Evolutionary conservation across 2,113 vertebrate species (phyloP).

Genomic region (Chamaetylas fuelleborni): DNA sequence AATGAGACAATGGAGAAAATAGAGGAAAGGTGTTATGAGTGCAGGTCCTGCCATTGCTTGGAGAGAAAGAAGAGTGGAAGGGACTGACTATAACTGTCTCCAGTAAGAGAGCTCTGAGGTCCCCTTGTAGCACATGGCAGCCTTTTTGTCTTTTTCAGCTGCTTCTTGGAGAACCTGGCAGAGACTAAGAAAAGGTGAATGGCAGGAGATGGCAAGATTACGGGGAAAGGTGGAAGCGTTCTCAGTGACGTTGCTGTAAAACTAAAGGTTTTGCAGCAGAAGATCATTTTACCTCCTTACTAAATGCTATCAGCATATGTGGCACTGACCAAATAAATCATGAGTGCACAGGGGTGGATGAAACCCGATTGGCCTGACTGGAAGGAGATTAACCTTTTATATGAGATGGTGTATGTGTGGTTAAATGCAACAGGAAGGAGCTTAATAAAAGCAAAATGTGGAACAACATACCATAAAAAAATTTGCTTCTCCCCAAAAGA

Average conservation of each 20-base stretch:
- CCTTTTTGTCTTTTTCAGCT: neutral
- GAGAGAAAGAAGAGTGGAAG: neutral
- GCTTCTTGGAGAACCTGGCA: neutral
- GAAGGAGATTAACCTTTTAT: neutral
- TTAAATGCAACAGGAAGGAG: neutral
- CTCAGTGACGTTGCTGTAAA: neutral
- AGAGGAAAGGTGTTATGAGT: neutral
- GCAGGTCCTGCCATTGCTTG: neutral
- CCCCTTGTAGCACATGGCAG: neutral
- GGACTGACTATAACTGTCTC: neutral
- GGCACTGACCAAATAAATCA: neutral
- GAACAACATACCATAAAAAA: neutral
- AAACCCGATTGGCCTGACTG: neutral
- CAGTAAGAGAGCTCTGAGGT: neutral
- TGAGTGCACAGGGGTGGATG: neutral
- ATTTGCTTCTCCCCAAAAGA: neutral
- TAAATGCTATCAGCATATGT: neutral
- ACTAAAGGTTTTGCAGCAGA: neutral
- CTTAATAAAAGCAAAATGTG: neutral
- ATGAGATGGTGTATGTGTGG: too few relatives aligned
- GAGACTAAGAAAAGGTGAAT: neutral
- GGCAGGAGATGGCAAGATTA: neutral
- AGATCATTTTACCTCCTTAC: neutral
- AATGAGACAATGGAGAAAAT: neutral
- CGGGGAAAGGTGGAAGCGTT: neutral